Evolutionary conservation across 2,888 invertebrate genomes (phyloP).

Genomic region (Trachelus troglodyta): DNA sequence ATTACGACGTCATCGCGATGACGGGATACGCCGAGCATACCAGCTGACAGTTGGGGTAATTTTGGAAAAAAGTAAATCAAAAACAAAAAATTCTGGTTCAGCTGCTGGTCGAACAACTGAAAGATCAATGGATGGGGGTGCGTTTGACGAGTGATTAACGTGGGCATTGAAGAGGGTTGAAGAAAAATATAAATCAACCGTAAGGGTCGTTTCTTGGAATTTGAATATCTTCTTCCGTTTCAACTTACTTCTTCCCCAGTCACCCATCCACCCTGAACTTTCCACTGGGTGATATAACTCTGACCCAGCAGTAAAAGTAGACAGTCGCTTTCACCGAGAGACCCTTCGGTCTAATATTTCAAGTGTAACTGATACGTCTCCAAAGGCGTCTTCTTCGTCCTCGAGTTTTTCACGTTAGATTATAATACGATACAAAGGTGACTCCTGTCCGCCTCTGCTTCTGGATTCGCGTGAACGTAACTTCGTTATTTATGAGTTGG

Average conservation of each 20-base stretch:
- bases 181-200: neutral
- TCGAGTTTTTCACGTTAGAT: neutral
- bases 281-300: neutral
- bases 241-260: neutral
- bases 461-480: slow-evolving; percentile 1
- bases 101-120: neutral
- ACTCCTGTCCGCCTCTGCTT: neutral
- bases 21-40: neutral
- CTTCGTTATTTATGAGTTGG: slow-evolving; percentile 25
- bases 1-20: neutral
- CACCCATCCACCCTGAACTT: too few relatives aligned
- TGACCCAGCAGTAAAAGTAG: neutral
- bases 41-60: neutral
- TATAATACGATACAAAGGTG: neutral
- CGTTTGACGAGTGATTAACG: neutral
- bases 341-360: slow-evolving; percentile 20
- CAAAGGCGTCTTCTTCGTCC: neutral
- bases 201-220: neutral
- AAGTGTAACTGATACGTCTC: slow-evolving; percentile 26
- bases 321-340: slow-evolving; percentile 9
- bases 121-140: neutral
- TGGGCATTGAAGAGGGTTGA: neutral
- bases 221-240: neutral
- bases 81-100: neutral
- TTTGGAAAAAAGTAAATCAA: neutral